Evolutionary conservation across 2,113 vertebrate genomes (phyloP).

Genomic region (Anguilla japonica): DNA sequence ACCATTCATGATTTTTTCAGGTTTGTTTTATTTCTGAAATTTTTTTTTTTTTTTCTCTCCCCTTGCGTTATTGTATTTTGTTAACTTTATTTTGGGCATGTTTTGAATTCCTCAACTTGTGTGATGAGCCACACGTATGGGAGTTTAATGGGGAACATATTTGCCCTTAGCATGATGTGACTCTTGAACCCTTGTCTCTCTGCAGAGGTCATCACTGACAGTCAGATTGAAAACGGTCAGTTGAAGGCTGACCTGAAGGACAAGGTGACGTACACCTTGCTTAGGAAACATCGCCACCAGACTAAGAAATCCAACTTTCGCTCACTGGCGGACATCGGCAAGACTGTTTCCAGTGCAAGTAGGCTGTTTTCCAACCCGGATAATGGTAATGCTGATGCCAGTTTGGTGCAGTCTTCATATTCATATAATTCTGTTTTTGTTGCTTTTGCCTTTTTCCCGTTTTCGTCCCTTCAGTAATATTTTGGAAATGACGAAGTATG

Average conservation of each 20-base stretch:
- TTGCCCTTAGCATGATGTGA: background rate
- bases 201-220: slow-evolving; percentile 88
- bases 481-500: background rate
- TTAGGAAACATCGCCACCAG: slow-evolving; percentile 93
- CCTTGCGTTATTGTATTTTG: too few relatives aligned
- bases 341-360: slow-evolving; percentile 97
- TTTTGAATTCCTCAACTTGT: too few relatives aligned
- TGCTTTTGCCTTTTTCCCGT: background rate
- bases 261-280: slow-evolving; percentile 88
- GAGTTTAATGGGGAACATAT: background rate
- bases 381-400: slow-evolving; percentile 82
- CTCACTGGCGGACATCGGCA: slow-evolving; percentile 95
- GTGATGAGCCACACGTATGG: too few relatives aligned
- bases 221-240: slow-evolving; percentile 85
- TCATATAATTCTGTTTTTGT: background rate
- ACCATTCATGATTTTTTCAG: too few relatives aligned
- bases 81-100: too few relatives aligned
- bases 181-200: background rate
- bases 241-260: slow-evolving; percentile 88
- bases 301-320: slow-evolving; percentile 99
- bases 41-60: too few relatives aligned
- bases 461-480: background rate
- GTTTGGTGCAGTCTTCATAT: slow-evolving; percentile 52
- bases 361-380: slow-evolving; percentile 91
- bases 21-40: too few relatives aligned